phyloP scores from a whole-genome alignment of 2,888 invertebrate genomes.

The Capitulum mitella region DNA sequence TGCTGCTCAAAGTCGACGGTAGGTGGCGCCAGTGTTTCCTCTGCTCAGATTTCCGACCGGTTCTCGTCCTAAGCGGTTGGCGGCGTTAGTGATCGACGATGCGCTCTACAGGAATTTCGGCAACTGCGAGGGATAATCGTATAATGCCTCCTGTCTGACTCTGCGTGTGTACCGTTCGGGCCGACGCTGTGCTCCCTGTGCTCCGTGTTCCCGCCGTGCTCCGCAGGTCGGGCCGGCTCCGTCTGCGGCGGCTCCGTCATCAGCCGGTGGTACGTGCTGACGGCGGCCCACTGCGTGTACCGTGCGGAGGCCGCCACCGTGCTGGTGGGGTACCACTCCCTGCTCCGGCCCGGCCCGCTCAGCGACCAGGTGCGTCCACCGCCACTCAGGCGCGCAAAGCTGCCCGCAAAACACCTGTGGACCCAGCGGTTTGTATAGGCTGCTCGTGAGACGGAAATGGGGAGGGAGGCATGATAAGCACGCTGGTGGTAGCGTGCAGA shows the following conservation, averaged over 20 bases:
- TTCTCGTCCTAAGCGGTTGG: too few relatives aligned
- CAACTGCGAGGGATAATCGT: too few relatives aligned
- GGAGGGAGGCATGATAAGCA: too few relatives aligned
- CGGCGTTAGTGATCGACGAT: too few relatives aligned
- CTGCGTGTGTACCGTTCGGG: background rate
- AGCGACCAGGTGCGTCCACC: background rate
- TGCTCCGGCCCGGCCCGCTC: background rate
- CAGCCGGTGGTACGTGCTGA: background rate
- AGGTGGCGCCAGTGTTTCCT: background rate
- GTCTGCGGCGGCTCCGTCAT: background rate
- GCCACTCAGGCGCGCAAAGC: too few relatives aligned
- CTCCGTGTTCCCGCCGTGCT: background rate
- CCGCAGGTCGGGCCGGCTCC: background rate
- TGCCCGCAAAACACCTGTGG: too few relatives aligned
- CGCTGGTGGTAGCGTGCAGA: too few relatives aligned
- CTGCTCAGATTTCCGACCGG: background rate
- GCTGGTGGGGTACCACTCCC: background rate
- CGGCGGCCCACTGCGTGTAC: constrained; percentile 14
- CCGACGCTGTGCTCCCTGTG: background rate
- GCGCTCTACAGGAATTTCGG: too few relatives aligned
- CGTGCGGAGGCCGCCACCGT: background rate
- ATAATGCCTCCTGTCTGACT: too few relatives aligned
- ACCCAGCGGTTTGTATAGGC: too few relatives aligned
- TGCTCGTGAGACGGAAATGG: too few relatives aligned
- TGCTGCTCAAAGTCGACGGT: background rate